A percentile compares a stretch with the other conserved stretches of the same genome.
Conservation (phyloP, 2,888 invertebrate species). For the Caenorhabditis doughertyi region DNA sequence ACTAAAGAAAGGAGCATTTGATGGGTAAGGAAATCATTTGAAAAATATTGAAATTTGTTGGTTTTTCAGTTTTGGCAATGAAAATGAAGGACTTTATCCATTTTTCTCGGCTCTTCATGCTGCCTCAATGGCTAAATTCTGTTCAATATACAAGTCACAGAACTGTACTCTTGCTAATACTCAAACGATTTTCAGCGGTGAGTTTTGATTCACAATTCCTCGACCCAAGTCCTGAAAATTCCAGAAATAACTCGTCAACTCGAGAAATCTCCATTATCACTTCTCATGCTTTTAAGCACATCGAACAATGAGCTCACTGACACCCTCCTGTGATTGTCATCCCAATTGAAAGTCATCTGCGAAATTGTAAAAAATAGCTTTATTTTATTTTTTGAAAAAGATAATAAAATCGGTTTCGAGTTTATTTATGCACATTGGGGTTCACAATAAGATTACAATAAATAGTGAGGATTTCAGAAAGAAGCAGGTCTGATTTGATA, state of each 20-base stretch:
- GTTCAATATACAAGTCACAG: constrained; percentile 52
- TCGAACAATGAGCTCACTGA: constrained; percentile 46
- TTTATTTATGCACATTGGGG: constrained; percentile 50
- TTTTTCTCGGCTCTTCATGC: constrained; percentile 49
- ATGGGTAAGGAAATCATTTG: constrained; percentile 44
- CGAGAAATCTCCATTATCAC: constrained; percentile 49
- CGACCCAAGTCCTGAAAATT: background rate
- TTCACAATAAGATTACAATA: constrained; percentile 23
- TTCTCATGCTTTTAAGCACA: constrained; percentile 40
- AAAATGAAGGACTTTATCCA: constrained; percentile 55
- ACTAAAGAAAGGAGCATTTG: constrained; percentile 60
- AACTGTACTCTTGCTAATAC: constrained; percentile 49
- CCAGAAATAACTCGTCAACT: constrained; percentile 51
- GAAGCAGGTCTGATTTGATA: background rate
- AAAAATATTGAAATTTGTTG: background rate
- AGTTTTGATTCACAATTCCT: background rate
- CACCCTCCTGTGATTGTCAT: constrained; percentile 54
- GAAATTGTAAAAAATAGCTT: background rate
- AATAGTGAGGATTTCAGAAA: constrained; percentile 8
- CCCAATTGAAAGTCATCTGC: constrained; percentile 6
- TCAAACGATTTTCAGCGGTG: constrained; percentile 55
- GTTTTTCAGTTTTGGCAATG: constrained; percentile 48
- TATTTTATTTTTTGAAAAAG: background rate
- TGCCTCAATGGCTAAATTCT: constrained; percentile 49
- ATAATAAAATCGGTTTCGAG: constrained; percentile 33